Base-by-base conservation (phyloP, 2,113 vertebrate species). In the Istiophorus platypterus region DNA sequence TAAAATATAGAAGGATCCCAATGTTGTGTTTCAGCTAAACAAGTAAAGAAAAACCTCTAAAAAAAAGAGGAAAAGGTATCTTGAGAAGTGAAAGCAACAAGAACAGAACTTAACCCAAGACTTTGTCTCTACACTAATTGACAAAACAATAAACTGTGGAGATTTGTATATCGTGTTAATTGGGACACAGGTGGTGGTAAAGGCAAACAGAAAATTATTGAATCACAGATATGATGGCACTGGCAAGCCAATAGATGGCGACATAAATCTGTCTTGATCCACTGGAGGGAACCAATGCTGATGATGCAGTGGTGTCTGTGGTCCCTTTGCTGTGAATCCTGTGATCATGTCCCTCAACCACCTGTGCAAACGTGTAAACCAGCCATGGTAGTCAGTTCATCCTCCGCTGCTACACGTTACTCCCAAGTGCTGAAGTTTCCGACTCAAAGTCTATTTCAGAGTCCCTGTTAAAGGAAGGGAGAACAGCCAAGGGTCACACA, bases 401-500 rank as follows among this genome's bases (percentile, higher is more conserved):
- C 52, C 31, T 47, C 56, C 2, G n/a, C 24, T 1, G 31, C 73
- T 93, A 94, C 66, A 82, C 83, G 4, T 9, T 77, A 71, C 66
- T 92, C 20, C 78, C 87, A 3, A 81, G 81, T 1, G 76, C 80
- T 58, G 87, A 82, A 14, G 73, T 80, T 62, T 93, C 89, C 9
- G 86, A 89, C 2, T 93, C 87, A 0, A 85, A 91, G 29, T 92
- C 90, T 0, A 57, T 41, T 73, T 88, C 88, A 4, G 62, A 80
- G 27, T 91, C 84, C 8, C 93, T 94, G 88, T 86, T 51, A 37
- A 64, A 78, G 47, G 18, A 72, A 0, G 22, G 2, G 42, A 56
- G 57, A 77, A 72, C 9, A 89, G 67, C 54, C 80, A 75, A 41
- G 41, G 81, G 61, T 93, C 61, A 88, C 13, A 69, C 66, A 77